Percentiles rank a stretch among this genome's conserved stretches.
Conservation (phyloP, 2,888 invertebrate species). For the Brachyopa scutellaris region DNA sequence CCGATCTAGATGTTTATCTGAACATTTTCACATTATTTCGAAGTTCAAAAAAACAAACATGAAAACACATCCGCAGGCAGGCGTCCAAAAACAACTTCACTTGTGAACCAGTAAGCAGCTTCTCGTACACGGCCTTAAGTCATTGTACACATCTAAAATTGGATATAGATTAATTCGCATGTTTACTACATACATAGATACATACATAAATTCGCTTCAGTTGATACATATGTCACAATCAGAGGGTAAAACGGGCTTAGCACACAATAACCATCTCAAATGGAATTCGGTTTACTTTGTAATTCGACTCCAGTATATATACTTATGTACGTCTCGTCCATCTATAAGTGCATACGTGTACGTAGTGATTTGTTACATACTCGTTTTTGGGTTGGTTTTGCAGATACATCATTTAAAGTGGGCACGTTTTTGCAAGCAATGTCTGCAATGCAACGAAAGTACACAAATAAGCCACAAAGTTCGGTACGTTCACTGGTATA, state of each 20-base stretch:
- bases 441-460: neutral
- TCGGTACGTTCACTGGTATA: neutral
- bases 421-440: neutral
- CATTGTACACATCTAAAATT: too few relatives aligned
- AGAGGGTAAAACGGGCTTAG: neutral
- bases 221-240: too few relatives aligned
- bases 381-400: neutral
- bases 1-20: too few relatives aligned
- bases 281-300: neutral
- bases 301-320: neutral
- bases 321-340: neutral
- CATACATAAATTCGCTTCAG: too few relatives aligned
- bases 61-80: too few relatives aligned
- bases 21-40: too few relatives aligned
- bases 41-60: too few relatives aligned
- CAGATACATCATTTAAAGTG: constrained; percentile 7
- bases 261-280: neutral
- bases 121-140: too few relatives aligned
- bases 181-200: too few relatives aligned
- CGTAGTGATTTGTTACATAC: neutral
- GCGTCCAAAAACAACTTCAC: too few relatives aligned
- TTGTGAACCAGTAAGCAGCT: too few relatives aligned
- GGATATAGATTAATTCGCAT: too few relatives aligned
- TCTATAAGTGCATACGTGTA: neutral
- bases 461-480: neutral